Percentiles rank a stretch among this genome's conserved stretches.
Conservation (phyloP, 2,797 vertebrate genomes). For the Trachops cirrhosus region DNA sequence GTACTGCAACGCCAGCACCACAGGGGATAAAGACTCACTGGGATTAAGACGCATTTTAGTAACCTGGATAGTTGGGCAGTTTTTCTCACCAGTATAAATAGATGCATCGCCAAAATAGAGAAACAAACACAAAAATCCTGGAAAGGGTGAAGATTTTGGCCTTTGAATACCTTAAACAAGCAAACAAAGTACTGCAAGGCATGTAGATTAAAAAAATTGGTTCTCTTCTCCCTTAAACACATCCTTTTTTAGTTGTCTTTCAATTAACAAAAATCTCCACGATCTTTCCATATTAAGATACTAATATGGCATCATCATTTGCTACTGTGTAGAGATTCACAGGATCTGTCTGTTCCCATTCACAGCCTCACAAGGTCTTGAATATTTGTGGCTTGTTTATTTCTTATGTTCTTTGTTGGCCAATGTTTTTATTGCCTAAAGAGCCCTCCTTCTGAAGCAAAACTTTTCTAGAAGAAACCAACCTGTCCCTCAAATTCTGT, state of each 20-base stretch:
- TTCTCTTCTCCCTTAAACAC: not conserved
- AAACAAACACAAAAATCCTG: not conserved
- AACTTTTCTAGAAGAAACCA: not conserved
- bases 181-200: not conserved
- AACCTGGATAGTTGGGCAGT: not conserved
- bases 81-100: conserved; percentile 7
- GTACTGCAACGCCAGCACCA: not conserved
- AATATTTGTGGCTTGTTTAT: not conserved
- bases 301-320: not conserved
- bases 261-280: not conserved
- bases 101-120: not conserved
- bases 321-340: not conserved
- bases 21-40: not conserved
- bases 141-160: not conserved
- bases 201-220: not conserved
- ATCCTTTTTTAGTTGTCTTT: not conserved
- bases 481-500: conserved; percentile 4
- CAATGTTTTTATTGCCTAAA: conserved; percentile 8
- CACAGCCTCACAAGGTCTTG: not conserved
- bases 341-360: not conserved
- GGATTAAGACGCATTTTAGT: not conserved
- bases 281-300: not conserved
- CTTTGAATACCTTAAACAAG: not conserved
- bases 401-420: not conserved
- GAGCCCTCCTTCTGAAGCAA: not conserved